Conservation (phyloP, 2,797 vertebrate genomes). For the Acipenser ruthenus region DNA sequence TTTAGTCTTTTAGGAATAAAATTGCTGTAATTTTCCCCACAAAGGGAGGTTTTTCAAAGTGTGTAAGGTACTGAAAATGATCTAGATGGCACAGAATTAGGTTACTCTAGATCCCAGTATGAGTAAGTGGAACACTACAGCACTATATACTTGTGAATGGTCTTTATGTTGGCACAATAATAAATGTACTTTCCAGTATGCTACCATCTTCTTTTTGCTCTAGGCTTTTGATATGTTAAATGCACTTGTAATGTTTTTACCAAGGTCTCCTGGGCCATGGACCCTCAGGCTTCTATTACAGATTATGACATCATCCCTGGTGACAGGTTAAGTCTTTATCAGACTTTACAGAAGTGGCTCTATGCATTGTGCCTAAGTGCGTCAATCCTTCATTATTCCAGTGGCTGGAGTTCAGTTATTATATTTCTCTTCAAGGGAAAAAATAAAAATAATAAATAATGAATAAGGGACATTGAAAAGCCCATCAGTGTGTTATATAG, state of each 20-base stretch:
- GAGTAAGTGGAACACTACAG: no score
- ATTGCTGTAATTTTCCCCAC: no score
- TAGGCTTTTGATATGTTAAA: neutral
- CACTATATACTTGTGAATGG: no score
- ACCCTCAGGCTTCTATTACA: conserved; percentile 1
- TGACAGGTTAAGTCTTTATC: conserved; percentile 1
- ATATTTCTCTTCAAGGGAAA: no score
- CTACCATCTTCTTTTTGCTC: neutral
- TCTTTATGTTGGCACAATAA: neutral
- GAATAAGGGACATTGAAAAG: no score
- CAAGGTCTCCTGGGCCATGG: neutral
- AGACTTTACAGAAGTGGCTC: neutral
- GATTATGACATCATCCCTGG: neutral
- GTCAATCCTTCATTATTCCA: neutral
- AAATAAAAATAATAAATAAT: no score
- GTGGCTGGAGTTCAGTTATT: neutral
- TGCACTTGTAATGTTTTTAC: neutral
- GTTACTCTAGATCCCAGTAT: no score
- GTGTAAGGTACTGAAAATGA: no score
- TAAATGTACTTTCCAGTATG: neutral
- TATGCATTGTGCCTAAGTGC: neutral
- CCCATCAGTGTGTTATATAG: no score
- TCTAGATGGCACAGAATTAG: no score
- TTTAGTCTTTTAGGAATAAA: no score
- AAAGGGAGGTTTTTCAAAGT: no score